Evolutionary conservation across 2,797 vertebrate species (phyloP).

Genomic region (Lindbergichthys nudifrons): DNA sequence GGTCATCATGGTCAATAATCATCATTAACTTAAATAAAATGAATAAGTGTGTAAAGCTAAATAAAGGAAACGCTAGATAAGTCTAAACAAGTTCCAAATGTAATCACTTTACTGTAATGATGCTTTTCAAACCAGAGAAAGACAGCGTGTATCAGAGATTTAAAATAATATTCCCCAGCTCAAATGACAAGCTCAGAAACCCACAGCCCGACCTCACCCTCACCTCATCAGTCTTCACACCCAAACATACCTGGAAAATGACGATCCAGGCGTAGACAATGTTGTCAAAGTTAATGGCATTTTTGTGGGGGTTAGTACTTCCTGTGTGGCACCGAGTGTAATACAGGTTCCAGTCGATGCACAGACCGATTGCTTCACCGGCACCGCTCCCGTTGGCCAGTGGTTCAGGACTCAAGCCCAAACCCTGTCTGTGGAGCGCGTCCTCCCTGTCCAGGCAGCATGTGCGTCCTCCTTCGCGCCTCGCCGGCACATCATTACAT

Average conservation of each 20-base stretch:
- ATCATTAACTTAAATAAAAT: no score
- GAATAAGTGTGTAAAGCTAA: no score
- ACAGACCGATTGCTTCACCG: slow-evolving; percentile 85
- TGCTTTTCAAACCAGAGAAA: no score
- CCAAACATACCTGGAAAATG: slow-evolving; percentile 87
- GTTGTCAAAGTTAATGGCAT: slow-evolving; percentile 99
- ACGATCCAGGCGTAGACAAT: slow-evolving; percentile 99
- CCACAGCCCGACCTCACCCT: not conserved
- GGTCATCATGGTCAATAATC: no score
- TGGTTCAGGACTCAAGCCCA: slow-evolving; percentile 85
- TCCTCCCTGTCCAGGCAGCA: slow-evolving; percentile 97
- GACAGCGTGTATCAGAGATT: no score
- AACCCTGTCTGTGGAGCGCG: slow-evolving; percentile 86
- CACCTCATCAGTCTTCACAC: not conserved
- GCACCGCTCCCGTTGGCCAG: slow-evolving; percentile 87
- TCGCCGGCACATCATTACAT: slow-evolving; percentile 91
- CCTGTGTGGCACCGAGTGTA: slow-evolving; percentile 95
- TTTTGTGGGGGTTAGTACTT: slow-evolving; percentile 94
- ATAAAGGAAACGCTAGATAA: no score
- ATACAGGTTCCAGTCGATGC: slow-evolving; percentile 98
- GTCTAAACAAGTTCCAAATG: no score
- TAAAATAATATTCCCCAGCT: no score
- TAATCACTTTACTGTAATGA: no score
- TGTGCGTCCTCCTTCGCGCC: slow-evolving; percentile 91
- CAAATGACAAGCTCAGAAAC: not conserved